Percentiles rank a stretch among this genome's conserved stretches.
Conservation (phyloP, 2,888 invertebrate genomes). For the Dicyrtoma fusca region DNA sequence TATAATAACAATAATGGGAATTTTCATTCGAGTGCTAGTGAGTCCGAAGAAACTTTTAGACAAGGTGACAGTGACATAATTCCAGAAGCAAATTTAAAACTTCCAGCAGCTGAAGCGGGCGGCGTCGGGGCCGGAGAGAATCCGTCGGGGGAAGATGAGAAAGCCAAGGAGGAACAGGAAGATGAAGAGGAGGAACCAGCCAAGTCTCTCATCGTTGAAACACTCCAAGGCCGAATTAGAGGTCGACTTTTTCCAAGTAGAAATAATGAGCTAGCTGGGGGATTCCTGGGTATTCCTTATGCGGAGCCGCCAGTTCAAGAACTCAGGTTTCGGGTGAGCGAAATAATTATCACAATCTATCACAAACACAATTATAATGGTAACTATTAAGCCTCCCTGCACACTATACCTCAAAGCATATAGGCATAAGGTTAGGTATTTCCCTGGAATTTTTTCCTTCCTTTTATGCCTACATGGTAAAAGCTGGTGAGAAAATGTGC, state of each 20-base stretch:
- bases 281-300: conserved; percentile 59
- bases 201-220: conserved; percentile 25
- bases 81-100: not conserved
- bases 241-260: conserved; percentile 33
- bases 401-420: too few relatives aligned
- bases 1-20: not conserved
- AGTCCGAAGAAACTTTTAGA: not conserved
- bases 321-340: conserved; percentile 57
- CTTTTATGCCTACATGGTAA: too few relatives aligned
- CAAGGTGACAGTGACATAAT: conserved; percentile 21
- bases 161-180: not conserved
- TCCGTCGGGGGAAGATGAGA: not conserved
- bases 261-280: conserved; percentile 44
- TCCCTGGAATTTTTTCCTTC: too few relatives aligned
- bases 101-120: not conserved
- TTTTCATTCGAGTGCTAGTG: not conserved
- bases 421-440: too few relatives aligned
- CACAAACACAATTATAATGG: too few relatives aligned
- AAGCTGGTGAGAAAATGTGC: too few relatives aligned
- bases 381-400: too few relatives aligned
- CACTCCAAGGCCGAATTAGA: conserved; percentile 36
- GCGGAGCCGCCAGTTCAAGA: conserved; percentile 58
- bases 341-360: too few relatives aligned
- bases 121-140: not conserved
- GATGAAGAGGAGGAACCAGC: conserved; percentile 34